Conservation (phyloP, 2,888 invertebrate genomes). For the Beris chalybata region DNA sequence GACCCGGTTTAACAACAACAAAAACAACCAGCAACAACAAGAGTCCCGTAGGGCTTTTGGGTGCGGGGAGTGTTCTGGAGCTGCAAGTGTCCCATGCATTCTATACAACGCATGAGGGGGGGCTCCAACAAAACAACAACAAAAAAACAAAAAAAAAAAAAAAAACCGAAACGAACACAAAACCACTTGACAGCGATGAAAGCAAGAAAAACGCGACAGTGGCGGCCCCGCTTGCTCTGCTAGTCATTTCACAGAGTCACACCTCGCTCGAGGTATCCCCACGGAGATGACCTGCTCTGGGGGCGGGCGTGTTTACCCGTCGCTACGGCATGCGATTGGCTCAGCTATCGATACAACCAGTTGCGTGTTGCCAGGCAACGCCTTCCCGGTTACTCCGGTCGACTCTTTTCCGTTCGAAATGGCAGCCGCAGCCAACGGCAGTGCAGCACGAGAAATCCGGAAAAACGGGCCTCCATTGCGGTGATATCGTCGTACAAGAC, state of each 20-base stretch:
- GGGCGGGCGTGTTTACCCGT: constrained; percentile 41
- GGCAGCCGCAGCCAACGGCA: constrained; percentile 24
- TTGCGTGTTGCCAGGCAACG: constrained; percentile 55
- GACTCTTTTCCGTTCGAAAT: constrained; percentile 22
- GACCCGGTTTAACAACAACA: constrained; percentile 19
- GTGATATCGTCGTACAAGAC: neutral
- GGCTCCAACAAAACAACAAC: neutral
- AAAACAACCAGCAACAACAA: constrained; percentile 22
- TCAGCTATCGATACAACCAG: constrained; percentile 44
- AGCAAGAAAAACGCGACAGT: constrained; percentile 18
- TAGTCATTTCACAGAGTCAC: constrained; percentile 42
- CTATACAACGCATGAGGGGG: constrained; percentile 7
- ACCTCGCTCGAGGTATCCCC: constrained; percentile 37
- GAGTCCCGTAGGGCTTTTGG: neutral
- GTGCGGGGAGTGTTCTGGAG: neutral
- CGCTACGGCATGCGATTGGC: constrained; percentile 38
- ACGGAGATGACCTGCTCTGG: constrained; percentile 39
- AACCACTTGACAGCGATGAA: constrained; percentile 30
- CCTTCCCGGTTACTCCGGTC: constrained; percentile 44
- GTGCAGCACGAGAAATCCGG: neutral
- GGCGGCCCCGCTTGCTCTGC: constrained; percentile 21
- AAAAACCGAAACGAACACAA: neutral
- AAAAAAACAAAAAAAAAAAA: no score
- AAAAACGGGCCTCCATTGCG: constrained; percentile 16
- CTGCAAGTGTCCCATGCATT: constrained; percentile 22